phyloP scores from a whole-genome alignment of 35 echinoderm and acorn worm species.

The Stichopus chloronotus region DNA sequence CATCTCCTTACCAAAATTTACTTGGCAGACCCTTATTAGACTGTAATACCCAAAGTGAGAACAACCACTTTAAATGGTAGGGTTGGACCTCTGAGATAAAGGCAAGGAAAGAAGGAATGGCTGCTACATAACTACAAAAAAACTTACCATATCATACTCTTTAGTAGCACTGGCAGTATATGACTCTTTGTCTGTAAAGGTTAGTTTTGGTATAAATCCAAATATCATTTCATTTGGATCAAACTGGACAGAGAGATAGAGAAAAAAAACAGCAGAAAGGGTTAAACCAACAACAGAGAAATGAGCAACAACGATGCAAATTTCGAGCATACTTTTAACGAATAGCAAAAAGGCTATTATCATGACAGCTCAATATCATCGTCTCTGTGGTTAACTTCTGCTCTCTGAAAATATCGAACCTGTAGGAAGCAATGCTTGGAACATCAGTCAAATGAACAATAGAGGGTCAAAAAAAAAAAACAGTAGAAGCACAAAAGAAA shows the following conservation, averaged over 20 bases:
- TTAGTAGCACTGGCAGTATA: slow-evolving; percentile 96
- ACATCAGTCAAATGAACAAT: not conserved
- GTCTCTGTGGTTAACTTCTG: slow-evolving; percentile 93
- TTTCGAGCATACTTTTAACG: too few relatives aligned
- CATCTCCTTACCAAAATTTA: too few relatives aligned
- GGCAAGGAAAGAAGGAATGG: too few relatives aligned
- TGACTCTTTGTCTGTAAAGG: slow-evolving; percentile 83
- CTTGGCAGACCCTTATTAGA: too few relatives aligned
- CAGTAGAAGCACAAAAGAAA: not conserved
- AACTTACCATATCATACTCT: slow-evolving; percentile 92
- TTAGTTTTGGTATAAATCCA: slow-evolving; percentile 85
- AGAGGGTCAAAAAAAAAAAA: not conserved
- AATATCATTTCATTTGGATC: slow-evolving; percentile 78
- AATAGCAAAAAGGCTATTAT: too few relatives aligned
- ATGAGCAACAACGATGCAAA: too few relatives aligned
- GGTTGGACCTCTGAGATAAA: too few relatives aligned
- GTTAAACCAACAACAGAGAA: too few relatives aligned
- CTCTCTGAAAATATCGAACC: slow-evolving; percentile 95
- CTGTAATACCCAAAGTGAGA: too few relatives aligned
- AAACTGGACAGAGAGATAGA: slow-evolving; percentile 67
- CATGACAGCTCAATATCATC: slow-evolving; percentile 85
- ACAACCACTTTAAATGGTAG: too few relatives aligned
- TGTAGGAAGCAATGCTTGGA: slow-evolving; percentile 47
- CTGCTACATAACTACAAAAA: too few relatives aligned
- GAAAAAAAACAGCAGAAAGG: not conserved